These are phyloP conservation scores for Bembecia ichneumoniformis DNA, from an alignment of 2,888 invertebrate genomes.

Conservation along the genomic window DNA sequence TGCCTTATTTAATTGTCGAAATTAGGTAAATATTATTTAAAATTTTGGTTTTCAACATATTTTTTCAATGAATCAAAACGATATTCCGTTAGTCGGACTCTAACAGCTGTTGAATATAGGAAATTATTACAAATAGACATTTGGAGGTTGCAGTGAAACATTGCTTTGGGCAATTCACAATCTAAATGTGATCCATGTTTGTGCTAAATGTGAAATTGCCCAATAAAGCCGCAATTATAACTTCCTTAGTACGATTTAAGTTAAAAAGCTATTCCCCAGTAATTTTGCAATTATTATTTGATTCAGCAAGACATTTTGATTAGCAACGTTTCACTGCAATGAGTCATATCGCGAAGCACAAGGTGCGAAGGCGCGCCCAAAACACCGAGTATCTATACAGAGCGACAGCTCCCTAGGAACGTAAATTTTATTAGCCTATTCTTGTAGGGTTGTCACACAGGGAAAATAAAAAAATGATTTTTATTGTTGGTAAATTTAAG, in stretches of 20 bases:
- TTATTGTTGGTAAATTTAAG: no score
- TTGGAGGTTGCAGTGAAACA: slow-evolving; percentile 6
- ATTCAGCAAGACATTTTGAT: slow-evolving; percentile 38
- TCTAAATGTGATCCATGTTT: slow-evolving; percentile 2
- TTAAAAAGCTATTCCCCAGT: slow-evolving; percentile 29
- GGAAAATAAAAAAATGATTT: no score
- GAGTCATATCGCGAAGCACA: slow-evolving; percentile 30
- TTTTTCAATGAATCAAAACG: no score
- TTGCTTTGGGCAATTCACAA: neutral
- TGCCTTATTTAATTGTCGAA: no score
- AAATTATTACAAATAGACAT: neutral
- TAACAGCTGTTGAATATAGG: neutral
- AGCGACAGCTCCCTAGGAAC: no score
- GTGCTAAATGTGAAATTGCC: slow-evolving; percentile 25
- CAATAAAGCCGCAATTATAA: slow-evolving; percentile 31
- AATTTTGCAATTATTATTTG: slow-evolving; percentile 33
- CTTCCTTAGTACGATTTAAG: slow-evolving; percentile 37
- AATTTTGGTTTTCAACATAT: no score
- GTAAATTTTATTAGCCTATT: no score
- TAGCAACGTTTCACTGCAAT: slow-evolving; percentile 18
- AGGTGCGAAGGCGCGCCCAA: slow-evolving; percentile 18
- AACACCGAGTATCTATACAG: no score
- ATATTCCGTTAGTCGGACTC: no score
- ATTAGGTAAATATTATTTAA: no score
- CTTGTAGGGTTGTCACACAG: no score